Evolutionary conservation across 2,113 vertebrate genomes (phyloP).

Genomic region (Galbula dea): DNA sequence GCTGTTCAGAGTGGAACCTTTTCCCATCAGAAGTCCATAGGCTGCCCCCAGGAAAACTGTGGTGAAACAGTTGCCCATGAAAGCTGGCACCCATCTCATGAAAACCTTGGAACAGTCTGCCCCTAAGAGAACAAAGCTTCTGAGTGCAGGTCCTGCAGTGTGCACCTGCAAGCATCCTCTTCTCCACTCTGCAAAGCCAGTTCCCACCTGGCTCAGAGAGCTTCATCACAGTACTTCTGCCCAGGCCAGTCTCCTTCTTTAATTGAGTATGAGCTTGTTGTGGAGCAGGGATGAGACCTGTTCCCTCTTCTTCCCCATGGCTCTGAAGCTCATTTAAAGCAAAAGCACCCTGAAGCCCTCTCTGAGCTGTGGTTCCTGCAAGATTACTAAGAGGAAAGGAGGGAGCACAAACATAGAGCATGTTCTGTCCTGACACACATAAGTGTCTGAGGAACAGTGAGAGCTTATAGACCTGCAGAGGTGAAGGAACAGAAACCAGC

Average conservation of each 20-base stretch:
- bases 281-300: neutral
- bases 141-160: neutral
- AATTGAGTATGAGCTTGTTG: rapidly evolving
- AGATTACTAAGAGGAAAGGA: neutral
- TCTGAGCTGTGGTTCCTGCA: neutral
- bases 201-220: neutral
- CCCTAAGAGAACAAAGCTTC: neutral
- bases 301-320: neutral
- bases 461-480: neutral
- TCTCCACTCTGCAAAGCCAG: neutral
- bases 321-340: neutral
- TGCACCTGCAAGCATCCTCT: neutral
- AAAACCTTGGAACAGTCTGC: neutral
- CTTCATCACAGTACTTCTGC: neutral
- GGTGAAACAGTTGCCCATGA: neutral
- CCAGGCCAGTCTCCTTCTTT: neutral
- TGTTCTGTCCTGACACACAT: neutral
- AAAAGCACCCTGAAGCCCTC: neutral
- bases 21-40: neutral
- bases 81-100: neutral
- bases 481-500: neutral
- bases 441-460: neutral
- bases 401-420: neutral
- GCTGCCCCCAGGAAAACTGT: neutral
- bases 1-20: neutral